A percentile compares a stretch with the other conserved stretches of the same genome.
These are phyloP conservation scores for Odontomyia ornata DNA, from an alignment of 2,888 invertebrate species.

Conservation along the genomic window DNA sequence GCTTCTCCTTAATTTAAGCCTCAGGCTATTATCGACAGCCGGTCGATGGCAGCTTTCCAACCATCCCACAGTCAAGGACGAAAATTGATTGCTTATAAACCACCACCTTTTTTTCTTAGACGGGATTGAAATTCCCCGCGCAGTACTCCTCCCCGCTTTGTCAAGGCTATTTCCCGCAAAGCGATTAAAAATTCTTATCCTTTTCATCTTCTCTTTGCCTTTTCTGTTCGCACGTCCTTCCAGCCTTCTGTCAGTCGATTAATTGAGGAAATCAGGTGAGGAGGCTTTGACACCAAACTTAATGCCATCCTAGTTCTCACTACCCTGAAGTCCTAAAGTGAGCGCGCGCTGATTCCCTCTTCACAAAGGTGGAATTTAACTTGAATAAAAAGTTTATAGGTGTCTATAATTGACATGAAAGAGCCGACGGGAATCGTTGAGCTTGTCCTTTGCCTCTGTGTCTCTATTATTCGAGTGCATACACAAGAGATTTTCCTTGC, in stretches of 20 bases:
- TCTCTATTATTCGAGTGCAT: not conserved
- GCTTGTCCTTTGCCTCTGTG: not conserved
- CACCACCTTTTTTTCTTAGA: not conserved
- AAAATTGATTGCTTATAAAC: not conserved
- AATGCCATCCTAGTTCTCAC: not conserved
- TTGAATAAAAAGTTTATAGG: not conserved
- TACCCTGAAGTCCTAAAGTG: not conserved
- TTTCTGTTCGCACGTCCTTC: not conserved
- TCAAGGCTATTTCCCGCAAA: not conserved
- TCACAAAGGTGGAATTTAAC: not conserved
- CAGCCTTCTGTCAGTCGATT: not conserved
- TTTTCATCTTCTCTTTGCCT: not conserved
- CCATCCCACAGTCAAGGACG: not conserved
- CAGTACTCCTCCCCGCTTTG: not conserved
- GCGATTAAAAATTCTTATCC: not conserved
- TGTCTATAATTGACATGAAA: not conserved
- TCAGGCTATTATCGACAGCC: no score
- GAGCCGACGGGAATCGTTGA: not conserved
- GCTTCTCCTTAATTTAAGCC: no score
- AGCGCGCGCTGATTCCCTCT: no score
- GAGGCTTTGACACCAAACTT: not conserved
- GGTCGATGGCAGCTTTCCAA: no score
- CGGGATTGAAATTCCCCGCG: not conserved
- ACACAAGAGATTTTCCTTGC: not conserved
- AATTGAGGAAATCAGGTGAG: not conserved